Evolutionary conservation across 2,888 invertebrate genomes (phyloP).

Genomic region (Melitaea athalia): DNA sequence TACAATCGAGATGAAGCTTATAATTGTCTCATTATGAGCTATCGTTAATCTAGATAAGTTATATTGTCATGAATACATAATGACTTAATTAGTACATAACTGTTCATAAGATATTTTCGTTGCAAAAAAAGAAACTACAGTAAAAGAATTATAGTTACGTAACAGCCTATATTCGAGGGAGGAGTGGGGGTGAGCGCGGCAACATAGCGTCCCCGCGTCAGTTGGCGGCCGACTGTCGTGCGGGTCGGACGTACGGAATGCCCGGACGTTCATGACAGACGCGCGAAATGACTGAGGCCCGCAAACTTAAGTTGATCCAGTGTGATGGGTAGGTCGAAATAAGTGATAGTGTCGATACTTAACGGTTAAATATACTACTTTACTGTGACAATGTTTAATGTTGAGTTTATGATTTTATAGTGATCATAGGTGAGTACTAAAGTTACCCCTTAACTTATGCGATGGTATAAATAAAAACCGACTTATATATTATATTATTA

Average conservation of each 20-base stretch:
- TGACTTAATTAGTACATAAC: not conserved
- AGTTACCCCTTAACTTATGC: not conserved
- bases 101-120: not conserved
- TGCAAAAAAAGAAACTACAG: slow-evolving; percentile 36
- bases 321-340: slow-evolving; percentile 59
- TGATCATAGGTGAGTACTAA: slow-evolving; percentile 77
- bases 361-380: slow-evolving; percentile 20
- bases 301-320: slow-evolving; percentile 41
- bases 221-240: slow-evolving; percentile 67
- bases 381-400: slow-evolving; percentile 64
- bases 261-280: slow-evolving; percentile 52
- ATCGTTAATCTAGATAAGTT: not conserved
- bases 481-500: not conserved
- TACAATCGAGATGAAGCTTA: not conserved
- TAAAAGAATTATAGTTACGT: slow-evolving; percentile 45
- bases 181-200: slow-evolving; percentile 45
- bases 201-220: slow-evolving; percentile 58
- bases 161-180: slow-evolving; percentile 43
- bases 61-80: not conserved
- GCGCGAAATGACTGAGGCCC: slow-evolving; percentile 63
- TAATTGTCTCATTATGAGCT: not conserved
- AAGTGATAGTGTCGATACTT: slow-evolving; percentile 65
- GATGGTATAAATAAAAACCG: not conserved
- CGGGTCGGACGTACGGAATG: slow-evolving; percentile 62
- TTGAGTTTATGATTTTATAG: slow-evolving; percentile 73